Conservation (phyloP, 2,113 vertebrate genomes). For the Apaloderma vittatum region DNA sequence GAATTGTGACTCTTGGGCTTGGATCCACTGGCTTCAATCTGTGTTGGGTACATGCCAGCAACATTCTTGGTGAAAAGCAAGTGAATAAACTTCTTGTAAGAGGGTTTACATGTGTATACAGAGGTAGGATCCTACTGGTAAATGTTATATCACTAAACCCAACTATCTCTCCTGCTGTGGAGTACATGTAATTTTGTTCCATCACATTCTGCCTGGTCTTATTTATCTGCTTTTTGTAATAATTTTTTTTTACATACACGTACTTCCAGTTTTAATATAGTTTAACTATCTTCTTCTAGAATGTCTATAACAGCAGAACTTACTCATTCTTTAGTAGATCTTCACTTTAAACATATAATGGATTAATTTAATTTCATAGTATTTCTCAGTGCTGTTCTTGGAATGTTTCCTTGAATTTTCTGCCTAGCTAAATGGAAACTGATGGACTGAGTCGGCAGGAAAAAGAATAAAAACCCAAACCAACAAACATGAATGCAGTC, state of each 20-base stretch:
- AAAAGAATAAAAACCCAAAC: background rate
- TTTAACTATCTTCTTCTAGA: background rate
- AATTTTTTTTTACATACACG: background rate
- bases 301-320: background rate
- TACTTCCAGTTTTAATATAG: background rate
- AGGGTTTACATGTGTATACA: background rate
- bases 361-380: background rate
- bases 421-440: constrained; percentile 15
- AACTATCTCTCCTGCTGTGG: constrained; percentile 16
- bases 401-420: constrained; percentile 16
- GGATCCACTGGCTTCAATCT: background rate
- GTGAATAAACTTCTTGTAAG: constrained; percentile 31
- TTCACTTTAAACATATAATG: background rate
- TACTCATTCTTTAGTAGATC: background rate
- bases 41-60: background rate
- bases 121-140: constrained; percentile 17
- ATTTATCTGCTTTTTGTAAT: background rate
- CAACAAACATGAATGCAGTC: background rate
- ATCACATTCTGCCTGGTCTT: background rate
- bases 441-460: constrained; percentile 9
- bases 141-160: constrained; percentile 32
- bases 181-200: background rate
- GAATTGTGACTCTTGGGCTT: background rate
- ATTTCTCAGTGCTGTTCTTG: constrained; percentile 12
- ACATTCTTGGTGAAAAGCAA: background rate